Base-by-base conservation (phyloP, 64 coral and sea anemone species). In the Stichodactyla mertensii region DNA sequence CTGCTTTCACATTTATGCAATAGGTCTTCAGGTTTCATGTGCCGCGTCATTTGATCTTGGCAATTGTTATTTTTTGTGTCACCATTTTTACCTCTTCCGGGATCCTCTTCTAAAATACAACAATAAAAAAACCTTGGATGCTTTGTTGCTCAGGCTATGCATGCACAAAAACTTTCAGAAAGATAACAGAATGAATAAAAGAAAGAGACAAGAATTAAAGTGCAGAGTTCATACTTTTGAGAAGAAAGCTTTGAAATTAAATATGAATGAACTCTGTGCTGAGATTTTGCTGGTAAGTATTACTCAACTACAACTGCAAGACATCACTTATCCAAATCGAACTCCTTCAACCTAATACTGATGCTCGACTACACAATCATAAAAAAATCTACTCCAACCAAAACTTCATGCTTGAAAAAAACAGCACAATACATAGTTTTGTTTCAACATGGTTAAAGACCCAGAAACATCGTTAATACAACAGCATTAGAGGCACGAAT, bases 1-100 rank as follows among this genome's bases (percentile, higher is more conserved):
- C 94, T 96, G 61, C 94, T 96, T 11, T 78, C 94, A 27, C 91
- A 96, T 57, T 93, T 96, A 14, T 90, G 54, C 4, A 96, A 80
- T 26, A 57, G 52, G 52, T 82, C 77, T 62, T 91, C 16, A 64
- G 70, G 54, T 77, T 54, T 55, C 23, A 62, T 20, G 55, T 82
- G 58, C 61, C 89, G 45, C 82, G 71, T 91, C 71, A 55, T 36
- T 85, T 54, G 71, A 51, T 91, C 52, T 86, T 83, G 24, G 69
- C 12, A 26, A 90, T 78, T 86, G 71, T 86, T 86, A 16, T 61
- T 71, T 90, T 70, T 55, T 81, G 36, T 81, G 52, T 81, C 52
- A 14, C 78, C 78, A 81, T 81, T 81, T 81, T 18, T 81, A 22
- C 23, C 77, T 80, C 52, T 70, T 8, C 20, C 66, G 20, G n/a